Percentiles rank a stretch among this genome's conserved stretches.
Evolutionary conservation across 2,113 vertebrate species (phyloP).

Genomic region (Phoenicopterus ruber): DNA sequence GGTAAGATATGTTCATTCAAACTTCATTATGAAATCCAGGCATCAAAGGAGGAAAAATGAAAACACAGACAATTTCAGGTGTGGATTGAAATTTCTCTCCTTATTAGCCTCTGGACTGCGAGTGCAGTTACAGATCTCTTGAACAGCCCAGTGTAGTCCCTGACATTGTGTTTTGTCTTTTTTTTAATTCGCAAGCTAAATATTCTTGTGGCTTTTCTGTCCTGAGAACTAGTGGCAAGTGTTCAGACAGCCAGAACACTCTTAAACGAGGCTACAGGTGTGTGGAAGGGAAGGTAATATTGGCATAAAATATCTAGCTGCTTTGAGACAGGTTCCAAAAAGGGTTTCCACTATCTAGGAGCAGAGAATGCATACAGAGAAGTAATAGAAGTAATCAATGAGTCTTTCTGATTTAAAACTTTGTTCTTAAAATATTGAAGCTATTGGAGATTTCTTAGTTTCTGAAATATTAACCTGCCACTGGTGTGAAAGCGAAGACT

Average conservation of each 20-base stretch:
- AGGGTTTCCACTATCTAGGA: background rate
- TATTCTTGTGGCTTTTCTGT: background rate
- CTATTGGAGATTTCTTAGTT: background rate
- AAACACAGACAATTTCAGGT: background rate
- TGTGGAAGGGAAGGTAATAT: background rate
- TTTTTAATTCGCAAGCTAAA: background rate
- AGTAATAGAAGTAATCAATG: background rate
- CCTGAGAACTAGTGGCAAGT: background rate
- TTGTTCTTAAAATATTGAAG: background rate
- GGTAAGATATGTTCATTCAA: background rate
- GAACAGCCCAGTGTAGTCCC: background rate
- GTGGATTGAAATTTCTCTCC: background rate
- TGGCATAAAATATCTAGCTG: background rate
- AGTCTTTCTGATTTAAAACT: background rate
- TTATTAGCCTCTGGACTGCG: background rate
- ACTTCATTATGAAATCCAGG: background rate
- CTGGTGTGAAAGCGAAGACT: background rate
- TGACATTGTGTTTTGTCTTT: background rate
- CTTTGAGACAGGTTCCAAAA: background rate
- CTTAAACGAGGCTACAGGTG: background rate
- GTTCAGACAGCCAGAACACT: background rate
- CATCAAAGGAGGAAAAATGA: background rate
- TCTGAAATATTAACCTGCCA: background rate
- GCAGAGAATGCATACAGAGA: background rate
- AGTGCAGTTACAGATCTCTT: background rate